Base-by-base conservation (phyloP, 2,797 vertebrate species). In the Acomys russatus region DNA sequence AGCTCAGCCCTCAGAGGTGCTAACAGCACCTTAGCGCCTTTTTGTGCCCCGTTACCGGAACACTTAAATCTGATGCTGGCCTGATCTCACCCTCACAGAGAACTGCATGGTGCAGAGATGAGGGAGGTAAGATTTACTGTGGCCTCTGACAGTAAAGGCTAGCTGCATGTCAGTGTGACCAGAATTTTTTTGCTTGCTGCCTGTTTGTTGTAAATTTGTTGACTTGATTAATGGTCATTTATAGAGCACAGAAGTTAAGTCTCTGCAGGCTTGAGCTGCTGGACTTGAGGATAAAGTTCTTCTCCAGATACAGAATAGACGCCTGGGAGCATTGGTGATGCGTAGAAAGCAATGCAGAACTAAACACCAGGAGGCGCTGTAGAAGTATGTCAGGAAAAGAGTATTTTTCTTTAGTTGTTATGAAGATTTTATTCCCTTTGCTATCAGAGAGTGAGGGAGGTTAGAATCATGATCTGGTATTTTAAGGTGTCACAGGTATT, bases 201-300 rank as follows among this genome's bases (percentile, higher is more conserved):
- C 68, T 86, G 22, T 4, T 87, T 92, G 61, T 85, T 61, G 91
- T 94, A 94, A 68, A 73, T 91, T 84, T 96, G 23, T 94, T 93
- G 78, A 88, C 30, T 51, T 78, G 54, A 92, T 92, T 73, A 90
- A 77, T 44, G 28, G 78, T 92, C 66, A 54, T 91, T 77, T 71
- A 38, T 2, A 56, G 6, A 9, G 49, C 49, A 78, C 14, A 96
- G 80, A 94, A 68, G 49, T 91, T 86, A 82, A 85, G 66, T 87
- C 74, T 74, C 73, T 20, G 22, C 70, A n/a, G 20, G 86, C 64
- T 64, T 91, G 35, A n/a, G 70, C 66, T 70, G 17, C 51, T 90
- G 38, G 88, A 49, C 68, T 78, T 70, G 38, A 74, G 23, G 7
- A 63, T 61, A 63, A 51, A 64, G 44, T 84, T 64, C n/a, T 61